Evolutionary conservation across 2,888 invertebrate species (phyloP), one percentile per base, ranked within the genome.

Genomic region (Dolichopus griseipennis): DNA sequence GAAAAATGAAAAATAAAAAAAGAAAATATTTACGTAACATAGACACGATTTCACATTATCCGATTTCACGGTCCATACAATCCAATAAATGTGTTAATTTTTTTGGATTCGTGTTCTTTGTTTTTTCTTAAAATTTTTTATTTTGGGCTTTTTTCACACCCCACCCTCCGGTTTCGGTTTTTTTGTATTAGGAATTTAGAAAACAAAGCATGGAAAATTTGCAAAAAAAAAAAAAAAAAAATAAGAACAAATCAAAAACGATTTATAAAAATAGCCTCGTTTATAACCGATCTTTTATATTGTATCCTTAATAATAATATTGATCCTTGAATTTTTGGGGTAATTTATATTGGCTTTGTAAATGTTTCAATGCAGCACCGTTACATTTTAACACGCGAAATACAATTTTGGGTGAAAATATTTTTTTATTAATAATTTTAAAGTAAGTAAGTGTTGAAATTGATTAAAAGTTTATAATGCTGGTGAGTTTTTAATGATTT

Each of bases 21-120:
- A 18, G 6, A 18, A 52, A 18, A 18, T 52, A 18, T 52, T 18
- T 52, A 52, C n/a, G 52, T 18, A 52, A 52, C 18, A 15, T 52
- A 52, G 18, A 52, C 18, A 52, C 52, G 52, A 52, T 52, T 52
- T 52, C 18, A 52, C 15, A 52, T 52, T 52, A 52, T 52, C 52
- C 52, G 52, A 52, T 52, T 52, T 52, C 52, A 52, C 52, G 52
- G 52, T 52, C 52, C 52, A 52, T 52, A 52, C 52, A 52, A 52
- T 52, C 52, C 52, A 52, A 52, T 52, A 52, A 52, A n/a, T 52
- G 18, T 15, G 52, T 52, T 18, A 52, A 52, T 52, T 52, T 52
- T 43, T 52, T 52, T n/a, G 41, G 9, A 18, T 8, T 37, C 8
- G 3, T 41, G 41, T 12, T 9, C 41, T 12, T 41, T 41, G 12